Base-by-base conservation (phyloP, 2,113 vertebrate species). In the Antigone vipio region DNA sequence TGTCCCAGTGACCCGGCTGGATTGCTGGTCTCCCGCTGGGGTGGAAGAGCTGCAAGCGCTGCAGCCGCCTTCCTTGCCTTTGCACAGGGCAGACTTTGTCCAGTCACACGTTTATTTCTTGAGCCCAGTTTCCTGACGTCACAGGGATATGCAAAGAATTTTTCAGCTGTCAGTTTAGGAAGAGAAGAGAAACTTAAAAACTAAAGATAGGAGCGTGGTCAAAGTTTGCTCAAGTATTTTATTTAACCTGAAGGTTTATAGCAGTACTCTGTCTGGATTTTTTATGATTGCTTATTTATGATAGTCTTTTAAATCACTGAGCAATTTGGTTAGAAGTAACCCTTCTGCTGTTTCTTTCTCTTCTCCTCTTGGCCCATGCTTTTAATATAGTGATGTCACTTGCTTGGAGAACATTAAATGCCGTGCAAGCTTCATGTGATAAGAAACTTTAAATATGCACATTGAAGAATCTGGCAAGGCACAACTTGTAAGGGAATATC, bases 221-320 rank as follows among this genome's bases (percentile, higher is more conserved):
- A 73, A 87, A 95, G 88, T 83, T 88, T 86, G 72, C 93, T 94
- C 49, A 72, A 90, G 60, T 92, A 26, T 97, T 95, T 94, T 94
- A 73, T 95, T 92, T 94, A 92, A 85, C 89, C 59, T 92, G 71
- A 94, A 55, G 20, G 16, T 72, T 88, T 89, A 34, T 82, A 38
- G 73, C 66, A 72, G 83, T 58, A 10, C 52, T 63, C 10, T 45
- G 40, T 60, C 60, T 81, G 77, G 32, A 27, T 85, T 95, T 95
- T 95, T 96, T 85, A 35, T 42, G 38, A 21, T 60, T 2, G 0
- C 75, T 89, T 44, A 38, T 85, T 94, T 89, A 69, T 49, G 23
- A 3, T n/a, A n/a, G 49, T 72, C 34, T 79, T 53, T n/a, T 85
- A 85, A 89, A 74, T 92, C 62, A 50, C 24, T 71, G 44, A 85